Conservation (phyloP, 2,888 invertebrate genomes). For the Drosophila eohydei region DNA sequence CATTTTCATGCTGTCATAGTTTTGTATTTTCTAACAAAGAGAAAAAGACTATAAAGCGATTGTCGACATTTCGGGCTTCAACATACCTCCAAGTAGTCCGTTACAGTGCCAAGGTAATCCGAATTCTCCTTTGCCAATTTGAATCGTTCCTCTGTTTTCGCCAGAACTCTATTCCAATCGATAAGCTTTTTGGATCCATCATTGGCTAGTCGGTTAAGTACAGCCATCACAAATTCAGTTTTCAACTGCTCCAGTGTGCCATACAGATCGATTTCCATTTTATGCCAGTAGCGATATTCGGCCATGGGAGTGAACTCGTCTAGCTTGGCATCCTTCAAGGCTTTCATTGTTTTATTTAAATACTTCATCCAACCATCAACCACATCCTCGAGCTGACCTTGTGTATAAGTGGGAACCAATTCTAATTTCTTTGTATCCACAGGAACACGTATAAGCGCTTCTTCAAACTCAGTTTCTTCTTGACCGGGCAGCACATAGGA, state of each 20-base stretch:
- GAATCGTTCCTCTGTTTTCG: slow-evolving; percentile 69
- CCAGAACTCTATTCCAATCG: slow-evolving; percentile 74
- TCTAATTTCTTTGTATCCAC: slow-evolving; percentile 81
- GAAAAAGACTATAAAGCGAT: too few species aligned
- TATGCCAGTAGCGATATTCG: slow-evolving; percentile 94
- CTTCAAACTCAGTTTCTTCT: slow-evolving; percentile 83
- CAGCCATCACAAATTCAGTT: slow-evolving; percentile 86
- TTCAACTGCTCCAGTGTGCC: slow-evolving; percentile 93
- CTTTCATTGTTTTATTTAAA: slow-evolving; percentile 84
- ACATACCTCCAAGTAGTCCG: slow-evolving; percentile 85
- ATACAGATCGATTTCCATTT: slow-evolving; percentile 91
- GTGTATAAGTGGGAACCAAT: slow-evolving; percentile 78
- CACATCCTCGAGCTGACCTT: slow-evolving; percentile 86
- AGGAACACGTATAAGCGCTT: slow-evolving; percentile 81
- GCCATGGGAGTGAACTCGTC: slow-evolving; percentile 92
- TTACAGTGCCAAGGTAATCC: slow-evolving; percentile 84
- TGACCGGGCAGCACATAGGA: slow-evolving; percentile 84
- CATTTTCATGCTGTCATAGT: slow-evolving; percentile 89
- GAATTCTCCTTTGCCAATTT: slow-evolving; percentile 84
- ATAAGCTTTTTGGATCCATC: slow-evolving; percentile 61
- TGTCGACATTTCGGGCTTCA: rapidly evolving
- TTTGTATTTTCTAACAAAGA: slow-evolving; percentile 87
- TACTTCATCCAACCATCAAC: slow-evolving; percentile 86
- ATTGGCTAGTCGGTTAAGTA: slow-evolving; percentile 67
- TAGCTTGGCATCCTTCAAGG: slow-evolving; percentile 85